These are phyloP conservation scores for Platysternon megacephalum DNA, from an alignment of 2,113 vertebrate genomes.

Conservation along the genomic window DNA sequence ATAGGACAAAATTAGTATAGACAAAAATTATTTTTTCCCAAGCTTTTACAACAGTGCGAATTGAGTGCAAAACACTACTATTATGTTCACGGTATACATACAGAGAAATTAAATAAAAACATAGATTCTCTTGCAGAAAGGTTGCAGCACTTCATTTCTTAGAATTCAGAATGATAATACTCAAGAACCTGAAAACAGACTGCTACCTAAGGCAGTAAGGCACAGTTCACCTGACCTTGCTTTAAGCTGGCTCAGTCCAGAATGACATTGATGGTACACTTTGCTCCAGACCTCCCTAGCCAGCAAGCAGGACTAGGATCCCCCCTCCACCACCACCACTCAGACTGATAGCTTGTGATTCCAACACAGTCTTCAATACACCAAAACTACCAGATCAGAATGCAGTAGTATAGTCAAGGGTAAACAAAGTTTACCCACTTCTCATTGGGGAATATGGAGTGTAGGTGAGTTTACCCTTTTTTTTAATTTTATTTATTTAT, in stretches of 20 bases:
- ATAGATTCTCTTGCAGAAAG: neutral
- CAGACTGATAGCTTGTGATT: neutral
- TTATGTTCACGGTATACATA: neutral
- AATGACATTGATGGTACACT: no score
- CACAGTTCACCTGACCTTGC: no score
- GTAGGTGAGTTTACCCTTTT: neutral
- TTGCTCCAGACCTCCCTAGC: neutral
- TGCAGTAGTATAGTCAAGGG: neutral
- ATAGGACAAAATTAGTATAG: neutral
- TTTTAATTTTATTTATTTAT: neutral
- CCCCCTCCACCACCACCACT: neutral
- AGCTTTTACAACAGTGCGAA: neutral
- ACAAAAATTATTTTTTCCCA: neutral
- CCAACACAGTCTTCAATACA: neutral
- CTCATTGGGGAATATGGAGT: neutral
- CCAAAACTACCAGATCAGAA: neutral
- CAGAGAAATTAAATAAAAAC: neutral
- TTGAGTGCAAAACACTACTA: neutral
- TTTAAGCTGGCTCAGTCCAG: no score
- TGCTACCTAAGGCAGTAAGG: no score
- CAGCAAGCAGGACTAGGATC: no score
- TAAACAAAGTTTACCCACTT: neutral
- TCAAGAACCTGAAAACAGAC: no score
- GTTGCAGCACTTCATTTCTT: neutral
- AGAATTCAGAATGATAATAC: neutral